Percentiles rank a stretch among this genome's conserved stretches.
Conservation (phyloP, 2,888 invertebrate genomes). For the Drosophila bunnanda region DNA sequence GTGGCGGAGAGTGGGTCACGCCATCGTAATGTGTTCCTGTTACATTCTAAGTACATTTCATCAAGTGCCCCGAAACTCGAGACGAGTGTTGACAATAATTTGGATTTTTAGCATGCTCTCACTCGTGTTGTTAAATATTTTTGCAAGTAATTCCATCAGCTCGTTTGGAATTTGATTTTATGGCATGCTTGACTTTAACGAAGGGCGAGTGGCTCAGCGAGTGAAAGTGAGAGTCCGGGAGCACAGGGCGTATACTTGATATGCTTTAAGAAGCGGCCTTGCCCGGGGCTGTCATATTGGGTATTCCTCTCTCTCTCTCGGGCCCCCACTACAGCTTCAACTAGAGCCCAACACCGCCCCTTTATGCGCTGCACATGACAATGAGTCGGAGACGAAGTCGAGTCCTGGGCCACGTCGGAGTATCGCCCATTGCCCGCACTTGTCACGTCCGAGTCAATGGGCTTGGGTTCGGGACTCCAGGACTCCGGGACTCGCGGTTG, state of each 20-base stretch:
- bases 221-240: conserved; percentile 2
- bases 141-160: conserved; percentile 46
- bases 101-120: conserved; percentile 53
- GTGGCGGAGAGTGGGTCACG: conserved; percentile 2
- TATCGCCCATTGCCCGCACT: conserved; percentile 60
- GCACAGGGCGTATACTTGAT: conserved; percentile 60
- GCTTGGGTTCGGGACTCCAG: conserved; percentile 11
- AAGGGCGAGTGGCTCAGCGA: conserved; percentile 5
- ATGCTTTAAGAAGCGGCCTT: conserved; percentile 32
- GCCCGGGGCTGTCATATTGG: conserved; percentile 55
- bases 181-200: conserved; percentile 41
- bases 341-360: conserved; percentile 23
- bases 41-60: conserved; percentile 16
- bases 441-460: conserved; percentile 66
- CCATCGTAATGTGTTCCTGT: conserved; percentile 5
- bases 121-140: conserved; percentile 62
- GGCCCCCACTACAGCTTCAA: conserved; percentile 13
- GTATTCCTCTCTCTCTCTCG: conserved; percentile 37
- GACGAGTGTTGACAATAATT: conserved; percentile 54
- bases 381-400: conserved; percentile 54
- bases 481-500: not conserved
- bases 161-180: conserved; percentile 43
- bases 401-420: conserved; percentile 26
- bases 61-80: conserved; percentile 8
- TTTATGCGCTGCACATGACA: conserved; percentile 77